Evolutionary conservation across 2,113 vertebrate species (phyloP).

Genomic region (Hystrix cristata): DNA sequence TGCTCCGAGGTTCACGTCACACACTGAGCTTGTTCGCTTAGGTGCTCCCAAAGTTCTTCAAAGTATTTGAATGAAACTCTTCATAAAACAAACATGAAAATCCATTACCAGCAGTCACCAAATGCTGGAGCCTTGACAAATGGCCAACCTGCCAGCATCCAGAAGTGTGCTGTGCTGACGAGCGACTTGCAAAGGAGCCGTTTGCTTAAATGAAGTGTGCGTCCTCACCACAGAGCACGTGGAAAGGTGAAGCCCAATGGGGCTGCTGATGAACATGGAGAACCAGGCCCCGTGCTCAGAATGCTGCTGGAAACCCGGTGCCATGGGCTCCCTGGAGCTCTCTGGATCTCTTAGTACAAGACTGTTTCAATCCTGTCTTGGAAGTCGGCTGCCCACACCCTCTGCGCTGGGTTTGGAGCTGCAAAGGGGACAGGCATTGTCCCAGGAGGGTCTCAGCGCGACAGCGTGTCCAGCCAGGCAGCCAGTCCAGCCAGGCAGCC

Average conservation of each 20-base stretch:
- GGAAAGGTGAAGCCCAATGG: neutral
- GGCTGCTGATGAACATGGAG: constrained; percentile 68
- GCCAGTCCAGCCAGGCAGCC: constrained; percentile 9
- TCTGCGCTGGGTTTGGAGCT: neutral
- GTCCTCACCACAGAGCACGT: fast-evolving
- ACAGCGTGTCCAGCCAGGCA: neutral
- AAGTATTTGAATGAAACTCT: constrained; percentile 79
- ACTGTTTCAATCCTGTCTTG: constrained; percentile 67
- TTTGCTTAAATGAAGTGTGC: neutral
- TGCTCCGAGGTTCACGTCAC: constrained; percentile 63
- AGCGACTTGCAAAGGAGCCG: neutral
- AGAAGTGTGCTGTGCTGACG: neutral
- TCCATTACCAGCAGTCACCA: constrained; percentile 70
- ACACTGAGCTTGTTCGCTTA: neutral
- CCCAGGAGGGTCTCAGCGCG: constrained; percentile 42
- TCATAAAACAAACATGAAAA: constrained; percentile 84
- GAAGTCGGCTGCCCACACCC: constrained; percentile 20
- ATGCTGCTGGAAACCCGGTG: constrained; percentile 47
- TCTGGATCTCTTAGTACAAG: constrained; percentile 78
- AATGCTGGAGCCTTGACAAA: constrained; percentile 51
- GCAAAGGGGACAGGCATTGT: constrained; percentile 22
- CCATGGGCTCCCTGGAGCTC: constrained; percentile 52
- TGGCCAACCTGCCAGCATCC: constrained; percentile 13
- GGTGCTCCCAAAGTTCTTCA: constrained; percentile 75
- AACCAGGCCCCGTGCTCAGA: constrained; percentile 61